A percentile compares a stretch with the other conserved stretches of the same genome.
Evolutionary conservation across 2,888 invertebrate species (phyloP).

Genomic region (Leucania comma): DNA sequence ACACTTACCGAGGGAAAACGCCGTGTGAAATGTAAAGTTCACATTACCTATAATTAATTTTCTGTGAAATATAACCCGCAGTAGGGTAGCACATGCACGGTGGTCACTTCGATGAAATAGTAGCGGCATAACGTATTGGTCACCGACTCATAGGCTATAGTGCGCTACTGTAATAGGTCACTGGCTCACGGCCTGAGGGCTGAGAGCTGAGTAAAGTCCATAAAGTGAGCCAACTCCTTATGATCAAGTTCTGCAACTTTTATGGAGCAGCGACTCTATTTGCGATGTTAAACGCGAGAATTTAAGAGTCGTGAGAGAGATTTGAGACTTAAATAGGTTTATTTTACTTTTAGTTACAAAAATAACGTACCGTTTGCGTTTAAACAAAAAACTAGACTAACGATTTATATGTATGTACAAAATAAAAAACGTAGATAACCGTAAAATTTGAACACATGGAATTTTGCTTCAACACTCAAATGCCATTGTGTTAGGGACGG

Average conservation of each 20-base stretch:
- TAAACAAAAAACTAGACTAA: constrained; percentile 7
- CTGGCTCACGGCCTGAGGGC: constrained; percentile 30
- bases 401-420: constrained; percentile 17
- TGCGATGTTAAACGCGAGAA: background rate
- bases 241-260: constrained; percentile 36
- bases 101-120: constrained; percentile 37
- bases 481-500: constrained; percentile 26
- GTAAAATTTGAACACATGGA: constrained; percentile 20
- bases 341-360: constrained; percentile 5
- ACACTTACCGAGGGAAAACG: background rate
- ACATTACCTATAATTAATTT: constrained; percentile 12
- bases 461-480: constrained; percentile 33
- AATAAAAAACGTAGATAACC: constrained; percentile 19
- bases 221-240: constrained; percentile 23
- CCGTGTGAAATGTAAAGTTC: background rate
- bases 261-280: background rate
- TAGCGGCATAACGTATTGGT: constrained; percentile 32
- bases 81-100: background rate
- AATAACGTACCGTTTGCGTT: constrained; percentile 11
- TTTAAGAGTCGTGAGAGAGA: background rate
- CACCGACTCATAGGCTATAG: constrained; percentile 26
- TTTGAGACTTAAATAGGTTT: background rate
- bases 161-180: constrained; percentile 42
- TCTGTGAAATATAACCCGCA: constrained; percentile 20
- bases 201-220: constrained; percentile 28